Conservation (phyloP, 2,797 vertebrate genomes). For the Poecilia picta region DNA sequence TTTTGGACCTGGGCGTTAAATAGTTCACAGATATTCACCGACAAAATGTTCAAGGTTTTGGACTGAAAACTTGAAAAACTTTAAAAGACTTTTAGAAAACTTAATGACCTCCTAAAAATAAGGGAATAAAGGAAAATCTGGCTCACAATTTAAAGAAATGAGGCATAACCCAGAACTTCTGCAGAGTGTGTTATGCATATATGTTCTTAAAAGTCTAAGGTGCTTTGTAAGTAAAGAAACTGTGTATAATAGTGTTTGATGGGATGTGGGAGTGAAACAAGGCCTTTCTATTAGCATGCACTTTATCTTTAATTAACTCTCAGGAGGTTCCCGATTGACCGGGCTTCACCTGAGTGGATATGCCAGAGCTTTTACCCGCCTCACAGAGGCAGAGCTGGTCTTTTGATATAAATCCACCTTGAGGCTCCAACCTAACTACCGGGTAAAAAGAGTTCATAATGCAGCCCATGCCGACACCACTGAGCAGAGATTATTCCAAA, state of each 20-base stretch:
- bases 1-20: neutral
- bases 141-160: neutral
- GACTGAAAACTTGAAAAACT: neutral
- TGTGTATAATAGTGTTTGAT: slow-evolving; percentile 38
- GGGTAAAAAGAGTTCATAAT: slow-evolving; percentile 67
- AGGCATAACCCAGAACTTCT: neutral
- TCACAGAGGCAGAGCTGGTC: slow-evolving; percentile 57
- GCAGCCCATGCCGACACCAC: slow-evolving; percentile 60
- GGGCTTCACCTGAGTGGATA: slow-evolving; percentile 72
- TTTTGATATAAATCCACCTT: slow-evolving; percentile 83
- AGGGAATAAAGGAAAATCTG: neutral
- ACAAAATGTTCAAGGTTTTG: neutral
- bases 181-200: neutral
- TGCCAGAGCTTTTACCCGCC: slow-evolving; percentile 58
- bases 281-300: slow-evolving; percentile 58
- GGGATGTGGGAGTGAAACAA: slow-evolving; percentile 42
- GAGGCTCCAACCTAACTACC: slow-evolving; percentile 73
- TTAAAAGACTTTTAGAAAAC: neutral
- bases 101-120: neutral
- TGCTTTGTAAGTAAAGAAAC: neutral
- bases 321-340: slow-evolving; percentile 77
- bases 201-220: neutral
- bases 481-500: slow-evolving; percentile 69
- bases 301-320: slow-evolving; percentile 79
- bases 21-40: neutral